phyloP scores from a whole-genome alignment of 2,888 invertebrate genomes.

The Polietes domitor region DNA sequence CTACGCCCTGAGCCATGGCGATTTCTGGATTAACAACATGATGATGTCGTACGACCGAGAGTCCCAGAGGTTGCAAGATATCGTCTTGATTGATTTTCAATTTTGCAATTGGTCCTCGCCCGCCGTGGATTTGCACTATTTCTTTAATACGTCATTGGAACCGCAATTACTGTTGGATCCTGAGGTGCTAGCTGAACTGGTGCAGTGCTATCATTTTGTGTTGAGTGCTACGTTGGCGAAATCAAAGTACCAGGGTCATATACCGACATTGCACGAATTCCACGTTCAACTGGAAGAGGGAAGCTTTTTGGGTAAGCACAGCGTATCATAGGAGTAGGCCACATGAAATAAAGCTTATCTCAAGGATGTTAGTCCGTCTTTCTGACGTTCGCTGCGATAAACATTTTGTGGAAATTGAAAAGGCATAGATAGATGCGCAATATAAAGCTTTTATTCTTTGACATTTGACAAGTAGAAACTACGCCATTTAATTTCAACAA shows the following conservation, averaged over 20 bases:
- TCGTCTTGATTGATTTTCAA: slow-evolving; percentile 73
- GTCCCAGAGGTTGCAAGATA: slow-evolving; percentile 61
- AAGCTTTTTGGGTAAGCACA: slow-evolving; percentile 68
- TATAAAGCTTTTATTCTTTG: no score
- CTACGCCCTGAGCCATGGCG: no score
- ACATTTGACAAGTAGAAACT: no score
- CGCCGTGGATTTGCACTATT: slow-evolving; percentile 72
- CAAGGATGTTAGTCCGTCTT: no score
- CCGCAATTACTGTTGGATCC: slow-evolving; percentile 66
- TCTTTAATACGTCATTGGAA: slow-evolving; percentile 70
- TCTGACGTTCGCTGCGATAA: no score
- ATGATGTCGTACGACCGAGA: slow-evolving; percentile 74
- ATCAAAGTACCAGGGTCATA: slow-evolving; percentile 60
- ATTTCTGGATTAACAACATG: slow-evolving; percentile 78
- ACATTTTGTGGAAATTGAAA: no score
- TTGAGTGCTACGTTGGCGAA: slow-evolving; percentile 58
- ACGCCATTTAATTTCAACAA: no score
- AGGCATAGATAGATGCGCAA: no score
- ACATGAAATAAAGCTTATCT: no score
- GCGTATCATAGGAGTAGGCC: no score
- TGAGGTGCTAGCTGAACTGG: slow-evolving; percentile 67
- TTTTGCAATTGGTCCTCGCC: slow-evolving; percentile 69
- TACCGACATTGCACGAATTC: slow-evolving; percentile 69
- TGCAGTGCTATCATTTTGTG: slow-evolving; percentile 69
- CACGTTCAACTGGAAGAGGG: slow-evolving; percentile 69